These are phyloP conservation scores for Athripsodes cinereus DNA, from an alignment of 2,888 invertebrate species.

Conservation along the genomic window DNA sequence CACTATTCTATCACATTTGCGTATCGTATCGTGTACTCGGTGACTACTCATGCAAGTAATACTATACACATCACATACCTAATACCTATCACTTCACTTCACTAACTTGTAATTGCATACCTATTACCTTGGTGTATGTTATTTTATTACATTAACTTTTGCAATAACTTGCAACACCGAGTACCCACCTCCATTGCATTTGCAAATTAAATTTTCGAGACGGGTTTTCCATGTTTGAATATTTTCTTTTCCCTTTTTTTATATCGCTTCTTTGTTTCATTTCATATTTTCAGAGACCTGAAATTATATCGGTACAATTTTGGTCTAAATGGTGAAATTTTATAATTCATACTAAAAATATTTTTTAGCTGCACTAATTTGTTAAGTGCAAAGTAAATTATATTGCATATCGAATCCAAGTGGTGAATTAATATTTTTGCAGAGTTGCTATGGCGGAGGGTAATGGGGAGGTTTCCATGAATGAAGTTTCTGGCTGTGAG, in stretches of 20 bases:
- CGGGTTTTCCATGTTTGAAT: neutral
- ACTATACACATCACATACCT: too few relatives aligned
- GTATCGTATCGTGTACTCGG: too few relatives aligned
- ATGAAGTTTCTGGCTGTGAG: constrained; percentile 64
- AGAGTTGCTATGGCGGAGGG: constrained; percentile 76
- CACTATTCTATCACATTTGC: constrained; percentile 30
- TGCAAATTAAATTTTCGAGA: neutral
- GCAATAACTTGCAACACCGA: neutral
- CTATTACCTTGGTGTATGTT: neutral
- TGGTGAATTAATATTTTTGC: constrained; percentile 7
- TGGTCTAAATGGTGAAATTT: neutral
- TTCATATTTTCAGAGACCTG: neutral
- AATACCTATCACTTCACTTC: too few relatives aligned
- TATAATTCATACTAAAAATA: neutral
- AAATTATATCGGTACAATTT: neutral
- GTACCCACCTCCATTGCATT: neutral
- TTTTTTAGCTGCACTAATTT: neutral
- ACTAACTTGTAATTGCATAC: neutral
- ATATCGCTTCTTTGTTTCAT: neutral
- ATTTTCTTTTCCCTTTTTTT: neutral
- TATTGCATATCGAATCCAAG: constrained; percentile 3
- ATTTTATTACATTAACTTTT: neutral
- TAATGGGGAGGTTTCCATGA: constrained; percentile 76
- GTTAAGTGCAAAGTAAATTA: neutral
- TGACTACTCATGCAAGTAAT: neutral